phyloP scores from a whole-genome alignment of 2,888 invertebrate species.

The Drosophila rellima region DNA sequence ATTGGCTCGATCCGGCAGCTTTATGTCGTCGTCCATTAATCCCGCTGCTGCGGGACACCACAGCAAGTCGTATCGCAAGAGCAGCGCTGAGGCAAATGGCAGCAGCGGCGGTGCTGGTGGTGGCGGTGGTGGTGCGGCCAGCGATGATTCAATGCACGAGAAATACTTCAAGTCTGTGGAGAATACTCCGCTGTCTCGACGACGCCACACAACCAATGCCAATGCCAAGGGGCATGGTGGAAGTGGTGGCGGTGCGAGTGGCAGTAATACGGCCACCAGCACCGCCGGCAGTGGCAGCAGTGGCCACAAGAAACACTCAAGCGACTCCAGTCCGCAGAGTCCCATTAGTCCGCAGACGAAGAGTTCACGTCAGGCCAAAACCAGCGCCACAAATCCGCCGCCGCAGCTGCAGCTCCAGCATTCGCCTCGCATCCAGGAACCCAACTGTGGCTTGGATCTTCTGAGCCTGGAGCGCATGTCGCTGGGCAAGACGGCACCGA shows the following conservation, averaged over 20 bases:
- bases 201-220: constrained; percentile 84
- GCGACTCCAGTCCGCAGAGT: constrained; percentile 89
- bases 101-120: constrained; percentile 56
- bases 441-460: constrained; percentile 73
- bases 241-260: constrained; percentile 62
- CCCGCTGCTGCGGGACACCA: constrained; percentile 82
- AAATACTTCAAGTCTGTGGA: constrained; percentile 91
- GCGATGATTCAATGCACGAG: constrained; percentile 93
- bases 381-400: constrained; percentile 66
- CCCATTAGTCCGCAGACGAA: constrained; percentile 87
- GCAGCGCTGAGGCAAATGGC: constrained; percentile 82
- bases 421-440: constrained; percentile 78
- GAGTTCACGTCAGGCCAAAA: constrained; percentile 71
- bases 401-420: constrained; percentile 58
- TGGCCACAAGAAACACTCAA: constrained; percentile 86
- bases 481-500: constrained; percentile 66
- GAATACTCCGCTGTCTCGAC: constrained; percentile 89
- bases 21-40: constrained; percentile 85
- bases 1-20: constrained; percentile 85
- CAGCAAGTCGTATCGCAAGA: constrained; percentile 83
- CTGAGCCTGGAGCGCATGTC: constrained; percentile 80
- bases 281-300: constrained; percentile 79
- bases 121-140: constrained; percentile 86
- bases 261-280: constrained; percentile 71
- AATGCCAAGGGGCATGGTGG: constrained; percentile 59